phyloP scores from a whole-genome alignment of 1,140 invertebrate genomes.

The Sesamia nonagrioides region DNA sequence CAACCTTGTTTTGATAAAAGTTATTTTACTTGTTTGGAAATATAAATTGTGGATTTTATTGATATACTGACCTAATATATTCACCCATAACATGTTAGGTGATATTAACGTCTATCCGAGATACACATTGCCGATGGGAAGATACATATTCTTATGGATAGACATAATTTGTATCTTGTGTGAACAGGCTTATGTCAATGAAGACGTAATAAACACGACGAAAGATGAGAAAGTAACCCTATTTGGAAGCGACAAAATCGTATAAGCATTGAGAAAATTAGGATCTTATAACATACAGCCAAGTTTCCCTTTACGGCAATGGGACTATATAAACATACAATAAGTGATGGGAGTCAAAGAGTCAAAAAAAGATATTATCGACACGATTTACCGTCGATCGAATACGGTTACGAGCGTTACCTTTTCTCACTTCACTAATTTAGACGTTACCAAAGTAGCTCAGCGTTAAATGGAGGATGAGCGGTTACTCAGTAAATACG shows the following conservation, averaged over 20 bases:
- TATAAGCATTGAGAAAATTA: slow-evolving; percentile 61
- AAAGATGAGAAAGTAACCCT: slow-evolving; percentile 70
- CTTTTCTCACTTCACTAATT: slow-evolving; percentile 86
- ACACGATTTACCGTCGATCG: slow-evolving; percentile 80
- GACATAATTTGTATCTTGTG: slow-evolving; percentile 25
- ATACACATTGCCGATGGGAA: background rate
- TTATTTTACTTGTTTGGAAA: background rate
- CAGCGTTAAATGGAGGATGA: slow-evolving; percentile 81
- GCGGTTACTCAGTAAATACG: slow-evolving; percentile 79
- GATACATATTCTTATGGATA: background rate
- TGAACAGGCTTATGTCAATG: slow-evolving; percentile 43
- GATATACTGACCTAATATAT: background rate
- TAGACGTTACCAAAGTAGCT: slow-evolving; percentile 85
- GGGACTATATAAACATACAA: slow-evolving; percentile 77
- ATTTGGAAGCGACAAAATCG: slow-evolving; percentile 55
- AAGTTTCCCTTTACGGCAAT: slow-evolving; percentile 76
- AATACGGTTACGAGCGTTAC: slow-evolving; percentile 79
- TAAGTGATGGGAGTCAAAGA: slow-evolving; percentile 75
- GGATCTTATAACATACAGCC: slow-evolving; percentile 71
- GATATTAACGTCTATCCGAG: background rate
- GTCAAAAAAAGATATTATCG: slow-evolving; percentile 82
- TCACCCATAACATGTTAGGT: background rate
- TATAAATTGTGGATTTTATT: slow-evolving; percentile 1
- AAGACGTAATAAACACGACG: slow-evolving; percentile 30
- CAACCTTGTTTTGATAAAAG: background rate